A percentile compares a stretch with the other conserved stretches of the same genome.
Evolutionary conservation across 2,113 vertebrate genomes (phyloP).

Genomic region (Sula dactylatra): DNA sequence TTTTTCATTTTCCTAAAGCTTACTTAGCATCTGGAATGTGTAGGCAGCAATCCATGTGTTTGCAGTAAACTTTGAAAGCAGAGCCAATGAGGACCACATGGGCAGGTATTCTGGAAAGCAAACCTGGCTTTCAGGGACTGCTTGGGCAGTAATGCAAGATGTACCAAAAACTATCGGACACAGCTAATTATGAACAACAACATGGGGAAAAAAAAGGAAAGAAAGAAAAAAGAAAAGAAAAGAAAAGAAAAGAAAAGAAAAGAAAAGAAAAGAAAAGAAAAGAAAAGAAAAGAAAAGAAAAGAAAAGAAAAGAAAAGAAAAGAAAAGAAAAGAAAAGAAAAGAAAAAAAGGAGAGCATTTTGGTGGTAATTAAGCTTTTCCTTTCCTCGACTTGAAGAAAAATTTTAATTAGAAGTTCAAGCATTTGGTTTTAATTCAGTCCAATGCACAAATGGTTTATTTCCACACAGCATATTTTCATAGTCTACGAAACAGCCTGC

Average conservation of each 20-base stretch:
- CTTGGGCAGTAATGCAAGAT: not conserved
- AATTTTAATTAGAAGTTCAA: slow-evolving; percentile 57
- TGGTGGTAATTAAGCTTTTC: slow-evolving; percentile 37
- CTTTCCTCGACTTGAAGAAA: slow-evolving; percentile 16
- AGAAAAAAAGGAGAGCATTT: not conserved
- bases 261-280: not conserved
- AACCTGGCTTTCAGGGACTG: not conserved
- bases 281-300: not conserved
- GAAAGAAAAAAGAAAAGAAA: too few relatives aligned
- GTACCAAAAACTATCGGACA: not conserved
- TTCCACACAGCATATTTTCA: slow-evolving; percentile 53
- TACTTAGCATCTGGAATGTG: slow-evolving; percentile 50
- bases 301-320: too few relatives aligned
- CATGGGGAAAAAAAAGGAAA: too few relatives aligned
- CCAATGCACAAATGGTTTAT: slow-evolving; percentile 62
- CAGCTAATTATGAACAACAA: not conserved
- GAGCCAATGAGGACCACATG: slow-evolving; percentile 33
- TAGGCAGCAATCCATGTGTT: slow-evolving; percentile 52
- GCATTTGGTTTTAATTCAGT: slow-evolving; percentile 68
- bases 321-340: too few relatives aligned
- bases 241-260: not conserved
- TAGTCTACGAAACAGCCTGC: slow-evolving; percentile 34
- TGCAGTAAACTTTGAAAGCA: slow-evolving; percentile 48
- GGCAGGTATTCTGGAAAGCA: slow-evolving; percentile 27
- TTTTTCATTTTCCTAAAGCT: not conserved